phyloP scores from a whole-genome alignment of 2,797 vertebrate genomes.

The Enteromius fasciolatus region DNA sequence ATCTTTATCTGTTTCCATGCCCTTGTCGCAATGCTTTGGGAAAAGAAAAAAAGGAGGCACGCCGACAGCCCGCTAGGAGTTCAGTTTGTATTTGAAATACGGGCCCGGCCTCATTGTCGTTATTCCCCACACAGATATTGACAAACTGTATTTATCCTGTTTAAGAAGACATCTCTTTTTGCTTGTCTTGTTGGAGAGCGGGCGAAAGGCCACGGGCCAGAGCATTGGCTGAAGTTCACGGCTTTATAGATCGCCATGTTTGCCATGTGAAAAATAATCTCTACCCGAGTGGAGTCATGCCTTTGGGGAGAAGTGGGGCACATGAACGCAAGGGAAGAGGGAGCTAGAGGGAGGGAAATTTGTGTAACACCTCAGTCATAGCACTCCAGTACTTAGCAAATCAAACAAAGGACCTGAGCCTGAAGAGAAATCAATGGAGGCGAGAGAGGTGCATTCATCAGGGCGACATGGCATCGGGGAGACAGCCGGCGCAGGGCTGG shows the following conservation, averaged over 20 bases:
- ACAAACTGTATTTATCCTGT: slow-evolving; percentile 46
- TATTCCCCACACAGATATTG: slow-evolving; percentile 60
- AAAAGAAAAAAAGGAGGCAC: slow-evolving; percentile 1
- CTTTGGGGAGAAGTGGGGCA: slow-evolving; percentile 41
- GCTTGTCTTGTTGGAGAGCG: slow-evolving; percentile 33
- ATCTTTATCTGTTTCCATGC: slow-evolving; percentile 22
- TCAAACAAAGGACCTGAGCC: slow-evolving; percentile 69
- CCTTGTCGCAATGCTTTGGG: slow-evolving; percentile 26
- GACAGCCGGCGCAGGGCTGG: slow-evolving; percentile 43
- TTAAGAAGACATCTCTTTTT: slow-evolving; percentile 29
- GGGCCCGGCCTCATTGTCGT: slow-evolving; percentile 6
- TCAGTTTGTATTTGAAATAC: slow-evolving; percentile 19
- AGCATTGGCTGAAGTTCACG: slow-evolving; percentile 31
- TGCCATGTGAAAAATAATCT: slow-evolving; percentile 69
- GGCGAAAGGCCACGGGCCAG: slow-evolving; percentile 28
- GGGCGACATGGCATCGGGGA: slow-evolving; percentile 50
- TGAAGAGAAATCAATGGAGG: slow-evolving; percentile 73
- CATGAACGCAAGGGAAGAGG: slow-evolving; percentile 8
- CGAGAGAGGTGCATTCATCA: slow-evolving; percentile 69
- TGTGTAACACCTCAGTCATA: slow-evolving; percentile 62
- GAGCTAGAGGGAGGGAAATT: slow-evolving; percentile 42
- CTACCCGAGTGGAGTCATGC: slow-evolving; percentile 65
- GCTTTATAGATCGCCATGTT: slow-evolving; percentile 31
- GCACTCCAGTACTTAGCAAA: slow-evolving; percentile 71
- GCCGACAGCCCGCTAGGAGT: slow-evolving; percentile 11